Conservation (phyloP, 2,797 vertebrate species). For the Rousettus madagascariensis region DNA sequence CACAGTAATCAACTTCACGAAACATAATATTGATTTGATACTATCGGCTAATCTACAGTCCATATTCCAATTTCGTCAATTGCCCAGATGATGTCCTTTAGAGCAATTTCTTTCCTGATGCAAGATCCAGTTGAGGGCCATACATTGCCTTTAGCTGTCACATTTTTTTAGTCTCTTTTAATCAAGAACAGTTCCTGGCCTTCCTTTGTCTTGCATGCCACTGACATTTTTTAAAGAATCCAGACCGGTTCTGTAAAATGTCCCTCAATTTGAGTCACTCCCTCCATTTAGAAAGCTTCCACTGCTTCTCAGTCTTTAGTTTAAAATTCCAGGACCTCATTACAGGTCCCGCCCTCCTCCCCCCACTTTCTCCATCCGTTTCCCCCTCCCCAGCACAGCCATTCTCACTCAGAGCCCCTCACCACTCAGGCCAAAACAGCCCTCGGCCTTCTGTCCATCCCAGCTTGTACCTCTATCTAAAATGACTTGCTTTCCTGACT, state of each 20-base stretch:
- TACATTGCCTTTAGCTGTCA: background rate
- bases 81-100: background rate
- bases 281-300: background rate
- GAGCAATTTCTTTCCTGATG: background rate
- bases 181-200: background rate
- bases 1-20: background rate
- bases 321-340: conserved; percentile 64
- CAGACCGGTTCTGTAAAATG: conserved; percentile 44
- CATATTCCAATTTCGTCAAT: background rate
- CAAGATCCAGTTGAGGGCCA: background rate
- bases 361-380: no score
- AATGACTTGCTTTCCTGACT: background rate
- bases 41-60: background rate
- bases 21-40: background rate
- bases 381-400: rapidly evolving
- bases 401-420: background rate
- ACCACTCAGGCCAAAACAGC: background rate
- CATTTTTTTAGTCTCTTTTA: background rate
- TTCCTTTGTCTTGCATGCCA: conserved; percentile 37
- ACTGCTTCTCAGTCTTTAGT: background rate
- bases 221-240: background rate
- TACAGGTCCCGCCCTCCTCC: background rate
- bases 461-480: background rate
- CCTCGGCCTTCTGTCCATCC: background rate
- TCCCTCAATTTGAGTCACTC: background rate